phyloP scores from a whole-genome alignment of 1,140 invertebrate genomes.

The Hydropsyche tenuis region DNA sequence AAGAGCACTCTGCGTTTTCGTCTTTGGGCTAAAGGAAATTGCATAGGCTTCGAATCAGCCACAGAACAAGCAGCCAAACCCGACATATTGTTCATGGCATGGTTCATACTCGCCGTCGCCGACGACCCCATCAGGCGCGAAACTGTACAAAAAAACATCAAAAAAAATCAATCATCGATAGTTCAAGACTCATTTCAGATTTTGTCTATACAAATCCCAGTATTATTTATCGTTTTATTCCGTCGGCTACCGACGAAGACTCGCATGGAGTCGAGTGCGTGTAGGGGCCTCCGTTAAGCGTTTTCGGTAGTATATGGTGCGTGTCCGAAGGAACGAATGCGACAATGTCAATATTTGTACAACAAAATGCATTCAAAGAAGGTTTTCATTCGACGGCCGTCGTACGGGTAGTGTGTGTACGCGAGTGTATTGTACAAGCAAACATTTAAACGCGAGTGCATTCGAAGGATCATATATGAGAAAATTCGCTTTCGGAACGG shows the following conservation, averaged over 20 bases:
- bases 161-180: neutral
- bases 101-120: constrained; percentile 78
- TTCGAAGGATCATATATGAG: neutral
- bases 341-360: constrained; percentile 46
- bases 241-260: neutral
- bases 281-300: neutral
- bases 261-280: constrained; percentile 4
- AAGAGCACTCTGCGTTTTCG: constrained; percentile 97
- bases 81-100: constrained; percentile 86
- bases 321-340: constrained; percentile 38
- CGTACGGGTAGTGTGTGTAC: neutral
- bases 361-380: constrained; percentile 46
- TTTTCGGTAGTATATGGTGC: constrained; percentile 42
- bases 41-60: constrained; percentile 85
- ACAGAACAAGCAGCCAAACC: constrained; percentile 77
- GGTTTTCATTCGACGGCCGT: neutral
- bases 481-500: neutral
- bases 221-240: neutral
- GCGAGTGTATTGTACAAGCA: neutral
- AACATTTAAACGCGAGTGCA: neutral
- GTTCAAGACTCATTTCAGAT: too few species aligned
- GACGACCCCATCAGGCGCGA: constrained; percentile 83
- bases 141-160: constrained; percentile 69
- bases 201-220: too few species aligned
- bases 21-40: constrained; percentile 88